A percentile compares a stretch with the other conserved stretches of the same genome.
These are phyloP conservation scores for Nannoperca obscura DNA, from an alignment of 2,797 vertebrate genomes.

Conservation along the genomic window DNA sequence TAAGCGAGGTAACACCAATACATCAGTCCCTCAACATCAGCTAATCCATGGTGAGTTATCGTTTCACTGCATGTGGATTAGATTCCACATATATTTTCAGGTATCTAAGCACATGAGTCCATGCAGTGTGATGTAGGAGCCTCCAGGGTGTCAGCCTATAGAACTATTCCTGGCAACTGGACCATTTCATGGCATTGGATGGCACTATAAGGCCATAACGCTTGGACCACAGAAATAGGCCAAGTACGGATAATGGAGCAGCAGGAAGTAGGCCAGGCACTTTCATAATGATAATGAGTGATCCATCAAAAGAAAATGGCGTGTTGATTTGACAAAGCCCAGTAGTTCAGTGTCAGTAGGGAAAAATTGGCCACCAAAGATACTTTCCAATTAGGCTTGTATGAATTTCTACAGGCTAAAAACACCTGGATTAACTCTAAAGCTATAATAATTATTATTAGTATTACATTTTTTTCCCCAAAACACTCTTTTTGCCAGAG, in stretches of 20 bases:
- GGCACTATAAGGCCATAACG: background rate
- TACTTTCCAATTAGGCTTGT: too few species aligned
- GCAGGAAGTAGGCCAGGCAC: conserved; percentile 51
- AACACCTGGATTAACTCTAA: background rate
- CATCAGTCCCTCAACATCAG: background rate
- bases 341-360: background rate
- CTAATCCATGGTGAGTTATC: background rate
- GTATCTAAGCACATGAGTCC: background rate
- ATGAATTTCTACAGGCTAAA: background rate
- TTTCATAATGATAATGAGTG: conserved; percentile 5
- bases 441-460: background rate
- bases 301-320: conserved; percentile 21
- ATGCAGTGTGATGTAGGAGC: background rate
- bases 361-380: background rate
- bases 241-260: conserved; percentile 52
- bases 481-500: background rate
- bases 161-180: background rate
- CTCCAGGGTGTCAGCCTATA: background rate
- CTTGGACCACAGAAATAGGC: conserved; percentile 51
- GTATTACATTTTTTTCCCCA: background rate
- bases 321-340: background rate
- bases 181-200: conserved; percentile 14
- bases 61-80: background rate
- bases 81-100: background rate
- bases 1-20: background rate